These are phyloP conservation scores for Agraylea sexmaculata DNA, from an alignment of 1,140 invertebrate genomes.

Conservation along the genomic window DNA sequence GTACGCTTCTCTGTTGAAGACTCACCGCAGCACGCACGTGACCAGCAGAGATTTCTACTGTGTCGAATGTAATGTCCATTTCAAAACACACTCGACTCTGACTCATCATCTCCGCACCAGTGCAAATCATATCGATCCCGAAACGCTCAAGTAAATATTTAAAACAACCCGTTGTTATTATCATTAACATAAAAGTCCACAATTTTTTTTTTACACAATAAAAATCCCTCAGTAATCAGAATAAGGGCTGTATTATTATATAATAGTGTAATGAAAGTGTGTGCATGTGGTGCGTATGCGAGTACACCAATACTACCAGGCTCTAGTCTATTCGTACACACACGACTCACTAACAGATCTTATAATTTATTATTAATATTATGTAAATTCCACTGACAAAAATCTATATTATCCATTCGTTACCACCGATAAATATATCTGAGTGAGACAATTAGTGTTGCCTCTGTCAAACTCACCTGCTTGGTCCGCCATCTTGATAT, in stretches of 20 bases:
- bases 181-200: background rate
- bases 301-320: background rate
- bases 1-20: slow-evolving; percentile 29
- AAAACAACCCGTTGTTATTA: background rate
- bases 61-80: slow-evolving; percentile 34
- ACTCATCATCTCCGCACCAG: slow-evolving; percentile 18
- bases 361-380: no score
- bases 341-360: no score
- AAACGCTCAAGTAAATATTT: slow-evolving; percentile 11
- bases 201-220: background rate
- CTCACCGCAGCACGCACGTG: slow-evolving; percentile 27
- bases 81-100: slow-evolving; percentile 26
- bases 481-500: no score
- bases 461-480: no score
- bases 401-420: no score
- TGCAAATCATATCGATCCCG: slow-evolving; percentile 14
- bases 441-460: no score
- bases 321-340: background rate
- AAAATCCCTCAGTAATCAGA: background rate
- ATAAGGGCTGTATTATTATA: background rate
- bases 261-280: background rate
- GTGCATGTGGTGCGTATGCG: no score
- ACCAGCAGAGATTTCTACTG: slow-evolving; percentile 31
- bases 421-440: no score
- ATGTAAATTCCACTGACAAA: no score